These are phyloP conservation scores for Aythya baeri DNA, from an alignment of 2,113 vertebrate species.

Conservation along the genomic window DNA sequence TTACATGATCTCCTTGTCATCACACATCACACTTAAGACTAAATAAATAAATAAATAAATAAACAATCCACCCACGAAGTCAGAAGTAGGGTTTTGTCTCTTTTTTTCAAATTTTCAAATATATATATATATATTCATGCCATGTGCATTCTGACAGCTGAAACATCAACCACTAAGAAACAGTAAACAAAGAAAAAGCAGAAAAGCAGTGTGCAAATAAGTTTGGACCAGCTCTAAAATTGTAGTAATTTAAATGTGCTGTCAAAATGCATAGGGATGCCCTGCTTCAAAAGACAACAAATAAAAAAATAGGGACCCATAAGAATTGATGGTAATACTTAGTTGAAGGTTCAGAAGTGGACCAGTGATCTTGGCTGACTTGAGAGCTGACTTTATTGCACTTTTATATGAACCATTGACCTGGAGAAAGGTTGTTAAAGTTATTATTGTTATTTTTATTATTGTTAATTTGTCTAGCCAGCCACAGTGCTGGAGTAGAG, in stretches of 20 bases:
- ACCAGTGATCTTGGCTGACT: neutral
- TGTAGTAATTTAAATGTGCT: neutral
- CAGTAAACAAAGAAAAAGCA: conserved; percentile 28
- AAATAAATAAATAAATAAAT: neutral
- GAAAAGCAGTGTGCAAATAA: neutral
- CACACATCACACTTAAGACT: conserved; percentile 6
- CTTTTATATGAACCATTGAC: neutral
- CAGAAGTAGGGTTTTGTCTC: neutral
- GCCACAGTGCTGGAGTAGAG: neutral
- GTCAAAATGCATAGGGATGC: neutral
- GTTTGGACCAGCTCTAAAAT: neutral
- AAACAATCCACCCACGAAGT: neutral
- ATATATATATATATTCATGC: conserved; percentile 4
- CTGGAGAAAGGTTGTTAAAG: neutral
- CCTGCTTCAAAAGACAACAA: neutral
- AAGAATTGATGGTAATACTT: neutral
- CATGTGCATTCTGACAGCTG: conserved; percentile 32
- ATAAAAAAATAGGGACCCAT: neutral
- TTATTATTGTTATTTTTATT: neutral
- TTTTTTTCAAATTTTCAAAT: conserved; percentile 17
- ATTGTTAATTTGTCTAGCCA: neutral
- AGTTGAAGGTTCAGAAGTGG: neutral
- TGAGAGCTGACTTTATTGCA: neutral
- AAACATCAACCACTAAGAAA: conserved; percentile 36
- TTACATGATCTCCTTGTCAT: conserved; percentile 60